These are phyloP conservation scores for Dione juno DNA, from an alignment of 2,888 invertebrate genomes.

Conservation along the genomic window DNA sequence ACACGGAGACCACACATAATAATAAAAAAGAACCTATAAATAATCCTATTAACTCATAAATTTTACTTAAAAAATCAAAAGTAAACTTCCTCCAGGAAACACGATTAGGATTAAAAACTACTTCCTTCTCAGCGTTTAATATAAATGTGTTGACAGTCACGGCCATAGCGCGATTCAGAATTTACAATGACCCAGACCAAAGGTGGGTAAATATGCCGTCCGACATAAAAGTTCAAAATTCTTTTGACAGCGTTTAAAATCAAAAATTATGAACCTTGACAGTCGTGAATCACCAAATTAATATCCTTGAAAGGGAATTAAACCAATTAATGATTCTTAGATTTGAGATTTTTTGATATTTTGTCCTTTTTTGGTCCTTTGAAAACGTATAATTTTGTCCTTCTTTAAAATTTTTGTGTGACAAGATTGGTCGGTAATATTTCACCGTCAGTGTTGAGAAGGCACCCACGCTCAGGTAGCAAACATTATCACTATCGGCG, in stretches of 20 bases:
- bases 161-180: slow-evolving; percentile 64
- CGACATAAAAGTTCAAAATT: slow-evolving; percentile 64
- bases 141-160: slow-evolving; percentile 73
- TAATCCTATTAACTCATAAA: slow-evolving; percentile 27
- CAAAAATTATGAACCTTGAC: slow-evolving; percentile 78
- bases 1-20: slow-evolving; percentile 23
- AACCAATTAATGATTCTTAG: slow-evolving; percentile 77
- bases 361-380: slow-evolving; percentile 52
- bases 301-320: slow-evolving; percentile 83
- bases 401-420: slow-evolving; percentile 68
- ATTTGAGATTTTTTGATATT: slow-evolving; percentile 44
- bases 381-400: slow-evolving; percentile 50
- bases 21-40: slow-evolving; percentile 9
- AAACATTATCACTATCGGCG: slow-evolving; percentile 78
- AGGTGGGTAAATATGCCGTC: slow-evolving; percentile 77
- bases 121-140: slow-evolving; percentile 76
- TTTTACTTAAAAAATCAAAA: slow-evolving; percentile 52
- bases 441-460: slow-evolving; percentile 69
- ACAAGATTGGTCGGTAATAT: slow-evolving; percentile 79
- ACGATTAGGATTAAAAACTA: slow-evolving; percentile 57
- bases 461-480: slow-evolving; percentile 81
- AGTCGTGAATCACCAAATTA: slow-evolving; percentile 79
- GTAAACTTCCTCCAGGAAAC: slow-evolving; percentile 71
- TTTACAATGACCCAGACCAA: slow-evolving; percentile 71
- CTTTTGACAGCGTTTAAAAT: slow-evolving; percentile 73